Evolutionary conservation across 2,113 vertebrate species (phyloP), one percentile per base, ranked within the genome.

Genomic region (Castor canadensis): DNA sequence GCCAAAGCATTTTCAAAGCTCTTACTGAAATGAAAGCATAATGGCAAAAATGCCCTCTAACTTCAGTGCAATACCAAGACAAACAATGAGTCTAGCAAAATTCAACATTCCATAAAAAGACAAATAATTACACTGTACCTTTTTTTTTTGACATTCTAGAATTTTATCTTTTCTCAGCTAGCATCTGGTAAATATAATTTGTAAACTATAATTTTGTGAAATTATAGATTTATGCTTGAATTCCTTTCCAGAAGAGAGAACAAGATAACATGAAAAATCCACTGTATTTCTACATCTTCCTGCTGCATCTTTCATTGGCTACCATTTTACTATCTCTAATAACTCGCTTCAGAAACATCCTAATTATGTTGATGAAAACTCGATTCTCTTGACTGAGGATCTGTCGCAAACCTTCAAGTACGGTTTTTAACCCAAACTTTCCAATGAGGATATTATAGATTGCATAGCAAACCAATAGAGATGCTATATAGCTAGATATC

Each of bases 1-100:
- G 92, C 47, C 97, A 97, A 97, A 97, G 49, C 22, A 83, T 97
- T 96, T 98, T 94, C 81, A 97, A 97, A 97, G 72, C 56, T 96
- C 95, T 96, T 82, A 93, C 5, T 97, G 96, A 97, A 96, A 97
- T 95, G 56, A 97, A 85, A 64, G 95, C 80, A 95, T 83, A 97
- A 97, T 95, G 92, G 91, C 97, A 97, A 98, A 97, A 94, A 96
- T 43, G 75, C 73, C 92, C 90, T 96, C 62, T 96, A 97, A 96
- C 95, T 97, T 97, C 92, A 95, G 77, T 96, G 84, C 92, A 97
- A 97, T 93, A 93, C 40, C 94, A 98, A 97, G 43, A 80, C 94
- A 87, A 76, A 95, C 86, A 97, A 95, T 75, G 97, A 90, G 66
- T 89, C 30, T 67, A 83, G 72, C 75, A 95, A 94, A 97, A 96